Conservation (phyloP, 23 tunicate genomes). For the Botrylloides violaceus region DNA sequence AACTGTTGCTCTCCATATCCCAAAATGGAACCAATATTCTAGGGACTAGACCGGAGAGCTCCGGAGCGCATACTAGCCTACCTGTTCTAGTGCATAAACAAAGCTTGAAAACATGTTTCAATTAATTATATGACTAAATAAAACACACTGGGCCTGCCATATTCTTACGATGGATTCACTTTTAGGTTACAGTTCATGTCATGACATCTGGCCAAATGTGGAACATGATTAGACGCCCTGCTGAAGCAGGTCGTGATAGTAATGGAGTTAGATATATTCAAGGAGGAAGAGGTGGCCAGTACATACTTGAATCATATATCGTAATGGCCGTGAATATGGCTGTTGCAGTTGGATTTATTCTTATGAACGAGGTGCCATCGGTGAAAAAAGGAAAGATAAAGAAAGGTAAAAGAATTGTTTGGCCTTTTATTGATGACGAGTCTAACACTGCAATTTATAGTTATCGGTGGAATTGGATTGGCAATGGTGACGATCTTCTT, state of each 20-base stretch:
- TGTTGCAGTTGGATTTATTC: conserved; percentile 12
- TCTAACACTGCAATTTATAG: not conserved
- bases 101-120: too few relatives aligned
- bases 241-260: not conserved
- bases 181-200: not conserved
- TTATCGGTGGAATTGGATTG: conserved; percentile 5
- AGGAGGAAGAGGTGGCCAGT: conserved; percentile 23
- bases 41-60: too few relatives aligned
- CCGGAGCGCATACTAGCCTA: too few relatives aligned
- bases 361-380: conserved; percentile 16
- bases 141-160: not conserved
- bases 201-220: conserved; percentile 32
- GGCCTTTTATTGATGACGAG: not conserved
- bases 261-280: conserved; percentile 9
- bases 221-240: conserved; percentile 14
- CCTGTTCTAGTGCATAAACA: too few relatives aligned
- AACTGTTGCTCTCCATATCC: too few relatives aligned
- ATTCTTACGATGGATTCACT: not conserved
- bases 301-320: conserved; percentile 20
- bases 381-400: not conserved
- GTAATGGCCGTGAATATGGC: conserved; percentile 20
- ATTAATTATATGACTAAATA: too few relatives aligned
- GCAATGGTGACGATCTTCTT: conserved; percentile 8
- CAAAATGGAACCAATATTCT: too few relatives aligned
- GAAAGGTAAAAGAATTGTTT: conserved; percentile 1